A percentile compares a stretch with the other conserved stretches of the same genome.
Evolutionary conservation across 2,888 invertebrate genomes (phyloP).

Genomic region (Ochropacha duplaris): DNA sequence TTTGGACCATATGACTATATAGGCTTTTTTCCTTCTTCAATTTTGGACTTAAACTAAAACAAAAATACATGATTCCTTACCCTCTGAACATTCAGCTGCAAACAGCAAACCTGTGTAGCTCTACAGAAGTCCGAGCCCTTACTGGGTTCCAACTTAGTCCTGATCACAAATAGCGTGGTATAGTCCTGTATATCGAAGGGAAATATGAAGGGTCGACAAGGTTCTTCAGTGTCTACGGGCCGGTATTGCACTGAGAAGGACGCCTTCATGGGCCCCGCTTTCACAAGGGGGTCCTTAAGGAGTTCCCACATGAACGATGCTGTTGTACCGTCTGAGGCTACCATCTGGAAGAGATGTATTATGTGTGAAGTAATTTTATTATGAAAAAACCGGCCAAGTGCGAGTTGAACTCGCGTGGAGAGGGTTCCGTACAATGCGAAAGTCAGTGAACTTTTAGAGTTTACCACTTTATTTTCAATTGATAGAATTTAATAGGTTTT

Average conservation of each 20-base stretch:
- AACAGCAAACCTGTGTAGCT: slow-evolving; percentile 93
- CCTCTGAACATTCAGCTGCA: slow-evolving; percentile 88
- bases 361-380: background rate
- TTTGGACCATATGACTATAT: too few species aligned
- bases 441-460: too few species aligned
- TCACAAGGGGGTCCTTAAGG: slow-evolving; percentile 84
- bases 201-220: slow-evolving; percentile 82
- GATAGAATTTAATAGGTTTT: too few species aligned
- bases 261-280: slow-evolving; percentile 78
- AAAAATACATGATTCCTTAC: slow-evolving; percentile 44
- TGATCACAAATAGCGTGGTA: slow-evolving; percentile 92
- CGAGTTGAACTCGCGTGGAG: too few species aligned
- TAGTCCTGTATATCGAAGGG: slow-evolving; percentile 92
- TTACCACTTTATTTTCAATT: too few species aligned
- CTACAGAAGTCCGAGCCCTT: slow-evolving; percentile 93
- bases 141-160: slow-evolving; percentile 89
- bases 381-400: too few species aligned
- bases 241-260: slow-evolving; percentile 66
- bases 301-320: slow-evolving; percentile 94
- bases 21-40: too few species aligned
- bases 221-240: slow-evolving; percentile 52
- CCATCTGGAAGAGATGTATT: slow-evolving; percentile 63
- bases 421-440: too few species aligned
- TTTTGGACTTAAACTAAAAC: too few species aligned
- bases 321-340: slow-evolving; percentile 88